Conservation (phyloP, 2,113 vertebrate species). For the Grantiella picta region DNA sequence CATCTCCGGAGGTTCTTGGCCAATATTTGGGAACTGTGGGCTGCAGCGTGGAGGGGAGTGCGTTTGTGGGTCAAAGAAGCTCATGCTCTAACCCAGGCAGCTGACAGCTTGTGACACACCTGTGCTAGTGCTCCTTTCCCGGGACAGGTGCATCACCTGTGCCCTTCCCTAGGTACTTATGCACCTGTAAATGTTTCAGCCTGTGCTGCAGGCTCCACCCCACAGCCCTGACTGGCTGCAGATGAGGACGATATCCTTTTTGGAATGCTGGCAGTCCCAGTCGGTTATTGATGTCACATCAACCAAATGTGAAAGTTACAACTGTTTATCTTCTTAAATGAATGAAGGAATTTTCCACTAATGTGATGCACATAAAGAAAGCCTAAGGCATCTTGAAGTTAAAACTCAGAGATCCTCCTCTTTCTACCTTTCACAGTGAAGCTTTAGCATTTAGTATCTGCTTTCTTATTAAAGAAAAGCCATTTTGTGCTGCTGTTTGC, state of each 20-base stretch:
- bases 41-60: constrained; percentile 92
- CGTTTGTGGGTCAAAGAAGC: constrained; percentile 85
- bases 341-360: constrained; percentile 66
- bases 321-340: constrained; percentile 62
- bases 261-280: constrained; percentile 72
- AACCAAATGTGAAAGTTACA: constrained; percentile 60
- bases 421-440: neutral
- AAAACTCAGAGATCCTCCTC: neutral
- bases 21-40: constrained; percentile 93
- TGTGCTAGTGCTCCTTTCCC: constrained; percentile 35
- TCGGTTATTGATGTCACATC: constrained; percentile 33
- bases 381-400: neutral
- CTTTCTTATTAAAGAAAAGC: neutral
- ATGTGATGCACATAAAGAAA: constrained; percentile 2
- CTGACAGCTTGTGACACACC: constrained; percentile 37
- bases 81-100: constrained; percentile 77
- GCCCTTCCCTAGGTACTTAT: constrained; percentile 71
- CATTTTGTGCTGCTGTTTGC: neutral
- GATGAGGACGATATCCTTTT: constrained; percentile 66
- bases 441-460: neutral
- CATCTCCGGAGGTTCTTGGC: constrained; percentile 95
- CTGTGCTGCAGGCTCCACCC: constrained; percentile 68
- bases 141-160: constrained; percentile 72
- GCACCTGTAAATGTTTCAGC: constrained; percentile 69
- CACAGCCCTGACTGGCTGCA: constrained; percentile 70